Evolutionary conservation across 2,888 invertebrate genomes (phyloP).

Genomic region (Platypus cylindrus): DNA sequence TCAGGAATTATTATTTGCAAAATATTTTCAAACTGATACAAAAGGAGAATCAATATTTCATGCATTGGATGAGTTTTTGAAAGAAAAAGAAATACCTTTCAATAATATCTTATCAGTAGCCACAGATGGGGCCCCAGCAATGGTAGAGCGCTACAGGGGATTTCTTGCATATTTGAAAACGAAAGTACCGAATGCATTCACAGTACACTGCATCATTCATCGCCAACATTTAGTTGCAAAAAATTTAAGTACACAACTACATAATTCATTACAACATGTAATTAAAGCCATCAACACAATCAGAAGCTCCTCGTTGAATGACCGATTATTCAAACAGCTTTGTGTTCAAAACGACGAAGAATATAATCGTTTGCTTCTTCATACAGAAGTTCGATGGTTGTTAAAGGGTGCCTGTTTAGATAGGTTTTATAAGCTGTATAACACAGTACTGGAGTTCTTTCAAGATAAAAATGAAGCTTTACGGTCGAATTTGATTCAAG

Average conservation of each 20-base stretch:
- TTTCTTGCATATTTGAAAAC: constrained; percentile 6
- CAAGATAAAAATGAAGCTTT: constrained; percentile 11
- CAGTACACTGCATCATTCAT: constrained; percentile 11
- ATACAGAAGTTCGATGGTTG: constrained; percentile 6
- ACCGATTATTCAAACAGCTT: constrained; percentile 8
- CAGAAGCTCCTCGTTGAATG: constrained; percentile 5
- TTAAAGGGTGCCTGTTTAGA: constrained; percentile 5
- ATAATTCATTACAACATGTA: no score
- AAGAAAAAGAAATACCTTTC: constrained; percentile 6
- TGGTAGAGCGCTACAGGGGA: constrained; percentile 1
- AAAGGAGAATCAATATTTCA: constrained; percentile 8
- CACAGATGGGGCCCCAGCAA: constrained; percentile 1
- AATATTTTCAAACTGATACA: constrained; percentile 7
- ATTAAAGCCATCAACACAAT: constrained; percentile 4
- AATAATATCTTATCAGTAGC: constrained; percentile 7
- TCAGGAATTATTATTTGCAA: constrained; percentile 6
- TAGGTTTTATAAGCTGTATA: constrained; percentile 8
- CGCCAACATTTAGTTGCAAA: constrained; percentile 4
- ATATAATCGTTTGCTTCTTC: constrained; percentile 5
- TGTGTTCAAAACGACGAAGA: constrained; percentile 7
- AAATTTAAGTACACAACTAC: constrained; percentile 8
- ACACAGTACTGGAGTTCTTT: constrained; percentile 5
- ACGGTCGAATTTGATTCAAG: constrained; percentile 22
- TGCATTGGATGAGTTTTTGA: constrained; percentile 7
- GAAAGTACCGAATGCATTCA: constrained; percentile 5